These are phyloP conservation scores for Rattus norvegicus DNA, from an alignment of 2,113 vertebrate genomes.

Conservation along the genomic window DNA sequence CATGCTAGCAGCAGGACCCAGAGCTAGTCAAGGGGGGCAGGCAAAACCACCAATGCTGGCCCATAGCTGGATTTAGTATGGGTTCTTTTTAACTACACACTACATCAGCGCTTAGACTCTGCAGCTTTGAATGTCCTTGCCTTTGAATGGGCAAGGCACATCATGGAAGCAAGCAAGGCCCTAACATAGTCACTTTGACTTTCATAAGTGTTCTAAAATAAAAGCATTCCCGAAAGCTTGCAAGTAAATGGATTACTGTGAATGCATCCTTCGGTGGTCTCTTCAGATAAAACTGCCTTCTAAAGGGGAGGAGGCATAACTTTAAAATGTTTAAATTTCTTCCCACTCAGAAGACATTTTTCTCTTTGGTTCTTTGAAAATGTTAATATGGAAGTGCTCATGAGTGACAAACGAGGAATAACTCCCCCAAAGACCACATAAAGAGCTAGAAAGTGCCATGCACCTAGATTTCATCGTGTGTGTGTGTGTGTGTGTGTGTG, in stretches of 20 bases:
- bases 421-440: background rate
- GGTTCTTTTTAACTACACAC: too few relatives aligned
- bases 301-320: background rate
- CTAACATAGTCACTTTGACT: background rate
- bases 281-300: background rate
- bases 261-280: background rate
- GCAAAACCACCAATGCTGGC: too few relatives aligned
- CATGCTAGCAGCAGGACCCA: too few relatives aligned
- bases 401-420: background rate
- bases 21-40: too few relatives aligned
- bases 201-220: conserved; percentile 31
- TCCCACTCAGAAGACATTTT: background rate
- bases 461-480: too few relatives aligned
- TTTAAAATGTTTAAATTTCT: background rate
- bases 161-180: background rate
- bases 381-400: background rate
- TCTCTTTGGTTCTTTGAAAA: conserved; percentile 23
- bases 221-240: background rate
- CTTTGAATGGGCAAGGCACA: background rate
- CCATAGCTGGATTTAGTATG: too few relatives aligned
- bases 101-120: background rate
- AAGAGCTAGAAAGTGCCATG: background rate
- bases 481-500: too few relatives aligned
- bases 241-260: background rate
- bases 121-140: background rate